phyloP scores from a whole-genome alignment of 1,140 invertebrate species.

The Dreissena rostriformis region DNA sequence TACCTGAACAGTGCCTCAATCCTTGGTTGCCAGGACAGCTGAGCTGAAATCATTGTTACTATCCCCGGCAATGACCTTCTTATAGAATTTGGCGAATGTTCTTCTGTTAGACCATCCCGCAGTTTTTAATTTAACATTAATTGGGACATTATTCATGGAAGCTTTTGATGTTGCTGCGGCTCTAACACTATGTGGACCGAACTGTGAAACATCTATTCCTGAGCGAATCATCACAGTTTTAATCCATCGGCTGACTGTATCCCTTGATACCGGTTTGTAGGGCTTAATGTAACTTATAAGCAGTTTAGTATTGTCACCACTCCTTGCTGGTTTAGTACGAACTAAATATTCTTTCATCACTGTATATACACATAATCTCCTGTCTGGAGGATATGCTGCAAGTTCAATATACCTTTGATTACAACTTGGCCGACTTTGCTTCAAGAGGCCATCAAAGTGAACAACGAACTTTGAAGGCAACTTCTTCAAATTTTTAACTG shows the following conservation, averaged over 20 bases:
- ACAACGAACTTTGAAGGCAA: conserved; percentile 5
- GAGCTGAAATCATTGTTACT: background rate
- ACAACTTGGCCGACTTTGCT: background rate
- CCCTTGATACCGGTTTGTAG: conserved; percentile 25
- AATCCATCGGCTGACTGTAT: conserved; percentile 44
- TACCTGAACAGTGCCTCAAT: background rate
- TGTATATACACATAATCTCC: conserved; percentile 34
- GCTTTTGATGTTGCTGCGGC: conserved; percentile 37
- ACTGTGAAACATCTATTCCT: conserved; percentile 33
- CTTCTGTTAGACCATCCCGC: conserved; percentile 26
- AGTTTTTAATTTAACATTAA: conserved; percentile 1
- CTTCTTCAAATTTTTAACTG: conserved; percentile 6
- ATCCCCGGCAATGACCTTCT: background rate
- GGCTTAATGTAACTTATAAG: conserved; percentile 57
- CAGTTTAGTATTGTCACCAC: conserved; percentile 6
- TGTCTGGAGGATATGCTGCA: conserved; percentile 17
- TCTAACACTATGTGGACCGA: conserved; percentile 50
- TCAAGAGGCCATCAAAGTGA: background rate
- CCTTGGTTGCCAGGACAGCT: background rate
- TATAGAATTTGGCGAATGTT: conserved; percentile 29
- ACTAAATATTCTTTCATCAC: conserved; percentile 44
- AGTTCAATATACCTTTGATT: background rate
- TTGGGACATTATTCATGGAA: background rate
- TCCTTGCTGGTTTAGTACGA: conserved; percentile 5
- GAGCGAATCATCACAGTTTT: conserved; percentile 35